These are phyloP conservation scores for Sminthurides aquaticus DNA, from an alignment of 2,888 invertebrate species.

Conservation along the genomic window DNA sequence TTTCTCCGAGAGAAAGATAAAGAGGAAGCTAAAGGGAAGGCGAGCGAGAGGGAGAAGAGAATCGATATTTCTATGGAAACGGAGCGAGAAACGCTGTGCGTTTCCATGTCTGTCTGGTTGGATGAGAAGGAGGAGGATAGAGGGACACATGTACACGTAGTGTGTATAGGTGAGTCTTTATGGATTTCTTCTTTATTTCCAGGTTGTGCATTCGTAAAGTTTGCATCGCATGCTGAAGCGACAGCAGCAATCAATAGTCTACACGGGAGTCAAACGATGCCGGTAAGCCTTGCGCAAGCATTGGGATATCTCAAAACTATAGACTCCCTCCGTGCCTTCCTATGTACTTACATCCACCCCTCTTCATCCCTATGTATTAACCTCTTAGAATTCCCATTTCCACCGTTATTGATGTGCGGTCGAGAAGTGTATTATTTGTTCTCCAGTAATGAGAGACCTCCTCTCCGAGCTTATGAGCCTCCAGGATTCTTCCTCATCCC, in stretches of 20 bases:
- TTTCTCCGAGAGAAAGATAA: too few species aligned
- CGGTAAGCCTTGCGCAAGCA: conserved; percentile 63
- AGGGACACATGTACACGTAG: conserved; percentile 5
- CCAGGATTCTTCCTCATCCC: background rate
- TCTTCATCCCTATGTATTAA: too few species aligned
- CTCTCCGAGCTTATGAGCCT: too few species aligned
- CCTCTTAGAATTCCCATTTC: too few species aligned
- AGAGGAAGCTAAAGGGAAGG: background rate
- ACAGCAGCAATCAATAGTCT: conserved; percentile 95
- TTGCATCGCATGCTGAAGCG: conserved; percentile 93
- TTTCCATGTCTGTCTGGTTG: conserved; percentile 4
- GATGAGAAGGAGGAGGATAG: background rate
- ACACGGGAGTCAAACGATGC: conserved; percentile 99
- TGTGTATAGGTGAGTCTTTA: background rate
- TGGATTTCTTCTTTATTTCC: conserved; percentile 42
- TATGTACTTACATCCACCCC: too few species aligned
- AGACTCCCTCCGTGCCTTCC: too few species aligned
- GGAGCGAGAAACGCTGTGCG: conserved; percentile 10
- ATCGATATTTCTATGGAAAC: conserved; percentile 25
- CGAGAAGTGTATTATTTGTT: too few species aligned
- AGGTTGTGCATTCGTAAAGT: conserved; percentile 99
- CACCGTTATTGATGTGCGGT: too few species aligned
- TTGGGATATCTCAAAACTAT: too few species aligned
- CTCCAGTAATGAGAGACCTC: too few species aligned
- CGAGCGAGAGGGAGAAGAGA: conserved; percentile 1